phyloP scores from a whole-genome alignment of 2,113 vertebrate species.

The Chiloscyllium plagiosum region DNA sequence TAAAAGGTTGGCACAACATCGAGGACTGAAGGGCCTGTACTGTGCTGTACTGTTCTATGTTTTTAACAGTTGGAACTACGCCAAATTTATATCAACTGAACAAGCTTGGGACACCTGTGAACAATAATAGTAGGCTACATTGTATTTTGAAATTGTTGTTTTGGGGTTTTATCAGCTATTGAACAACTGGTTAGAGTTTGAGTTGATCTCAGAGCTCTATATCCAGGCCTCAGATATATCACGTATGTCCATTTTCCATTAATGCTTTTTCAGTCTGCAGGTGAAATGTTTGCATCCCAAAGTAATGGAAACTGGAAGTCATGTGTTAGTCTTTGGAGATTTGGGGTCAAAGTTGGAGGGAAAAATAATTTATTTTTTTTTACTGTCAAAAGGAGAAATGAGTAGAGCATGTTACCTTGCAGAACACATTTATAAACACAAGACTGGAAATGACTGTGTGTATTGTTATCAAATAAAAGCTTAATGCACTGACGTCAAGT shows the following conservation, averaged over 20 bases:
- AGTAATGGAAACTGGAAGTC: conserved; percentile 3
- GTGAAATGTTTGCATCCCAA: background rate
- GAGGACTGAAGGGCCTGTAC: too few relatives aligned
- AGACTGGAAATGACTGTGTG: background rate
- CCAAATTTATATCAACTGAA: background rate
- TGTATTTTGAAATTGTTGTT: background rate
- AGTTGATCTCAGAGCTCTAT: background rate
- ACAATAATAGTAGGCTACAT: background rate
- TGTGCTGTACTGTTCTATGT: too few relatives aligned
- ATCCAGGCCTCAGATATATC: background rate
- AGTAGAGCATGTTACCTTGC: background rate
- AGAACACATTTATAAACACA: background rate
- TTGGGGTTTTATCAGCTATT: background rate
- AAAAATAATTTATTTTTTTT: background rate
- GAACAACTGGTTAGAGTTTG: background rate
- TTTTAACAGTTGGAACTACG: background rate
- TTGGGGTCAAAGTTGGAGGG: background rate
- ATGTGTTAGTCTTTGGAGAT: conserved; percentile 18
- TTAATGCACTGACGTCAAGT: background rate
- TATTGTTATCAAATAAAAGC: background rate
- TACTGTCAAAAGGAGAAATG: background rate
- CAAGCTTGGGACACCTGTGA: background rate
- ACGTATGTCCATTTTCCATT: background rate
- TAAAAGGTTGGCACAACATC: too few relatives aligned
- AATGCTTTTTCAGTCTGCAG: background rate